phyloP scores from a whole-genome alignment of 2,888 invertebrate species.

The Meteorus colon region DNA sequence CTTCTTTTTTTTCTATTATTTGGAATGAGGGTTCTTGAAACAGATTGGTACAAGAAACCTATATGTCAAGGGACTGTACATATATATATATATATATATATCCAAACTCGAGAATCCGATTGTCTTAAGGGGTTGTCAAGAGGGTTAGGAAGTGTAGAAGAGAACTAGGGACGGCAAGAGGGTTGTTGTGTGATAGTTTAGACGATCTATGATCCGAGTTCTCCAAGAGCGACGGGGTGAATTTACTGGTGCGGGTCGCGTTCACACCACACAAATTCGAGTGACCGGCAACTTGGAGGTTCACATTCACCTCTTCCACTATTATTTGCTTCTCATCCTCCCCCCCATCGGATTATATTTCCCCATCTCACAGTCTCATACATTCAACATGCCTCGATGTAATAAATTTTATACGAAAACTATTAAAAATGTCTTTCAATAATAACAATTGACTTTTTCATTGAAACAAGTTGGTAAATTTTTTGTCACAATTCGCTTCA shows the following conservation, averaged over 20 bases:
- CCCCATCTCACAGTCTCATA: too few species aligned
- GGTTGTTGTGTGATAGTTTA: conserved; percentile 70
- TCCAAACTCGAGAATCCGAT: conserved; percentile 21
- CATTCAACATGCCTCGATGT: too few species aligned
- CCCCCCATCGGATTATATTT: conserved; percentile 36
- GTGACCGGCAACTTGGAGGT: conserved; percentile 64
- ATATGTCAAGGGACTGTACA: conserved; percentile 30
- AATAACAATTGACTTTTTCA: too few species aligned
- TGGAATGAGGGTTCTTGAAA: conserved; percentile 43
- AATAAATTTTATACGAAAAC: too few species aligned
- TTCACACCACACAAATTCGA: conserved; percentile 73
- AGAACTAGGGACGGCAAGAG: conserved; percentile 51
- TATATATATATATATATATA: background rate
- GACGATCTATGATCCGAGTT: conserved; percentile 72
- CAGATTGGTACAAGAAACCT: conserved; percentile 2
- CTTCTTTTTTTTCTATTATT: conserved; percentile 1
- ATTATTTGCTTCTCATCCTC: conserved; percentile 25
- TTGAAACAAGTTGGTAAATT: too few species aligned
- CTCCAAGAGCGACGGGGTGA: conserved; percentile 71
- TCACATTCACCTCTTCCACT: conserved; percentile 50
- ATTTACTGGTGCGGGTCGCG: conserved; percentile 71
- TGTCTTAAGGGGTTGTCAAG: conserved; percentile 25
- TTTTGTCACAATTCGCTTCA: too few species aligned
- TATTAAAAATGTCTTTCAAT: too few species aligned
- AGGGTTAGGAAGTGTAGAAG: conserved; percentile 14